Conservation (phyloP, 2,888 invertebrate species). For the Lepidocyrtoides sp. region DNA sequence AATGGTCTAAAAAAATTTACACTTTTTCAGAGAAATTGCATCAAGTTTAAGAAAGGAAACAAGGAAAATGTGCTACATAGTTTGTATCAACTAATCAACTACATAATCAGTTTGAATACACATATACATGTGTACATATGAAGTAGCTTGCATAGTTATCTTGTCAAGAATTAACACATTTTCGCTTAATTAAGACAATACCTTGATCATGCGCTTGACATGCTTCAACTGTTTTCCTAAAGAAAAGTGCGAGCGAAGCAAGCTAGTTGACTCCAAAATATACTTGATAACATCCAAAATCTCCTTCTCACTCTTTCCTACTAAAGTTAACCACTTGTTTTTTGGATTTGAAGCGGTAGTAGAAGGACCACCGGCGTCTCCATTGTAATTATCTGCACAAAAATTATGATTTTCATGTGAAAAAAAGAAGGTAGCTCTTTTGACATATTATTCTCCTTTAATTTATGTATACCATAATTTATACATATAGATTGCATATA, state of each 20-base stretch:
- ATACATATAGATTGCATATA: constrained; percentile 5
- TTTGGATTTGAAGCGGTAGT: not conserved
- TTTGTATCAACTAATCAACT: constrained; percentile 12
- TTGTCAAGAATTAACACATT: no score
- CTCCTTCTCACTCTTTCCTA: constrained; percentile 66
- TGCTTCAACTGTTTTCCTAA: constrained; percentile 76
- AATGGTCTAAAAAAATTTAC: not conserved
- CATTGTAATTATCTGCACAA: constrained; percentile 59
- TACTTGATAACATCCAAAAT: constrained; percentile 70
- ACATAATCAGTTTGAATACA: not conserved
- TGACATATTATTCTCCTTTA: not conserved
- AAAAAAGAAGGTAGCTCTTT: not conserved
- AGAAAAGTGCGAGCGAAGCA: constrained; percentile 72
- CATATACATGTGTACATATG: no score
- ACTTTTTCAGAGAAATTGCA: not conserved
- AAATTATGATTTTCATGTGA: not conserved
- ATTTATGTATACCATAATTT: constrained; percentile 4
- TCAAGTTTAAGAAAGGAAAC: not conserved
- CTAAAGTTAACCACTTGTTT: constrained; percentile 36
- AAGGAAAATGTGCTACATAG: not conserved
- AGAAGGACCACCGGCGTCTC: constrained; percentile 17
- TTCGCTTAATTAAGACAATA: not conserved
- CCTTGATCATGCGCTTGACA: constrained; percentile 78
- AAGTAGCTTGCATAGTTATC: not conserved
- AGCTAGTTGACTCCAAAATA: constrained; percentile 74